phyloP scores from a whole-genome alignment of 2,113 vertebrate species.

The Trogon melanurus region DNA sequence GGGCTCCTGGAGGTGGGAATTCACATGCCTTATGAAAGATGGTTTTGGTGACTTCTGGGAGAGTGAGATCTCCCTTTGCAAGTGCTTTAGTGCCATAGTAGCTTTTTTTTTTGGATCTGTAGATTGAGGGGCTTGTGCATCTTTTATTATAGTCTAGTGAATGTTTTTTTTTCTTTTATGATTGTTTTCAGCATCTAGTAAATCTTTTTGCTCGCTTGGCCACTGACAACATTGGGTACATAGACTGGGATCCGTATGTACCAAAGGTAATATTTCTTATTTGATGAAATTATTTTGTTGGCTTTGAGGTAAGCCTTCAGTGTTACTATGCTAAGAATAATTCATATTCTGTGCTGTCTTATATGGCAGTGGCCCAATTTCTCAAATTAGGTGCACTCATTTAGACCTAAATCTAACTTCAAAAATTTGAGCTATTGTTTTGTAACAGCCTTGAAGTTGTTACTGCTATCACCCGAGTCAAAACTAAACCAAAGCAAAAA shows the following conservation, averaged over 20 bases:
- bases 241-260: slow-evolving; percentile 96
- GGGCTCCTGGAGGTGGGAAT: background rate
- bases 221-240: slow-evolving; percentile 97
- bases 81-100: background rate
- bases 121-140: background rate
- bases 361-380: background rate
- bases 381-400: background rate
- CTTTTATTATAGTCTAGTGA: background rate
- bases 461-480: background rate
- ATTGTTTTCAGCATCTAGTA: slow-evolving; percentile 86
- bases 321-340: background rate
- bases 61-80: background rate
- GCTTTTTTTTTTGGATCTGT: background rate
- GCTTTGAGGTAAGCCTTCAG: background rate
- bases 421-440: background rate
- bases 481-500: background rate
- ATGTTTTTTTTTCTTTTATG: background rate
- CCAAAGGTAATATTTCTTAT: slow-evolving; percentile 85
- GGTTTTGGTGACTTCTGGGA: background rate
- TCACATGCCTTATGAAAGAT: background rate
- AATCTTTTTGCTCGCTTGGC: slow-evolving; percentile 96
- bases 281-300: background rate
- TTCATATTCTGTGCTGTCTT: background rate
- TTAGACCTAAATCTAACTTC: background rate
- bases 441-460: background rate